Percentiles rank a stretch among this genome's conserved stretches.
phyloP scores from a whole-genome alignment of 2,797 vertebrate species.

The Tapera naevia region DNA sequence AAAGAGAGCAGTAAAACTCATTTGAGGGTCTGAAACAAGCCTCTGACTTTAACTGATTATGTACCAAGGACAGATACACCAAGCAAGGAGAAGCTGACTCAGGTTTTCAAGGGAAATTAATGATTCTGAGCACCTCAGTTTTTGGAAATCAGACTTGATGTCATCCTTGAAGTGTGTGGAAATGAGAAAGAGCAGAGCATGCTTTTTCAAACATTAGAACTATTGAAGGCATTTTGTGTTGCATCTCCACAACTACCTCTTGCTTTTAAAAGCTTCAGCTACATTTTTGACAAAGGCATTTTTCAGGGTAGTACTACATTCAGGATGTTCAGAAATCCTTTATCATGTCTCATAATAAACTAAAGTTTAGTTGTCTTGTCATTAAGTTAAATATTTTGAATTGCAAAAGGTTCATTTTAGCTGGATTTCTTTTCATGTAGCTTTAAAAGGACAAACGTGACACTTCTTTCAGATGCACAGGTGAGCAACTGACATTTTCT shows the following conservation, averaged over 20 bases:
- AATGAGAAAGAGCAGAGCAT: background rate
- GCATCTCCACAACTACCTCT: background rate
- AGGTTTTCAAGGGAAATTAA: background rate
- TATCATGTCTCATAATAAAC: slow-evolving; percentile 46
- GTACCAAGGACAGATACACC: background rate
- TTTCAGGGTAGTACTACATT: slow-evolving; percentile 45
- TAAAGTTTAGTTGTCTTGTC: slow-evolving; percentile 28
- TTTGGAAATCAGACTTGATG: background rate
- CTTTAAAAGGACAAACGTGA: slow-evolving; percentile 8
- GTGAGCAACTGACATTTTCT: slow-evolving; percentile 31
- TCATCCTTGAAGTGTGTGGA: background rate
- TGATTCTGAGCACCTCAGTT: background rate
- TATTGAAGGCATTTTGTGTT: background rate
- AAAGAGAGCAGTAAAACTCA: background rate
- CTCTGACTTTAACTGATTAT: background rate
- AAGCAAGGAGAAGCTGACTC: background rate
- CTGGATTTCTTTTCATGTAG: background rate
- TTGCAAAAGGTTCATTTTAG: slow-evolving; percentile 12
- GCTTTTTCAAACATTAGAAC: background rate
- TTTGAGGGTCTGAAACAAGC: background rate
- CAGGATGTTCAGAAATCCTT: slow-evolving; percentile 24
- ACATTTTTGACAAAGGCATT: slow-evolving; percentile 1
- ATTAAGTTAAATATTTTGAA: slow-evolving; percentile 51
- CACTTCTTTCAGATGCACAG: slow-evolving; percentile 2
- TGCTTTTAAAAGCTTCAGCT: slow-evolving; percentile 2